Evolutionary conservation across 2,113 vertebrate species (phyloP), one percentile per base, ranked within the genome.

Genomic region (Xiphias gladius): DNA sequence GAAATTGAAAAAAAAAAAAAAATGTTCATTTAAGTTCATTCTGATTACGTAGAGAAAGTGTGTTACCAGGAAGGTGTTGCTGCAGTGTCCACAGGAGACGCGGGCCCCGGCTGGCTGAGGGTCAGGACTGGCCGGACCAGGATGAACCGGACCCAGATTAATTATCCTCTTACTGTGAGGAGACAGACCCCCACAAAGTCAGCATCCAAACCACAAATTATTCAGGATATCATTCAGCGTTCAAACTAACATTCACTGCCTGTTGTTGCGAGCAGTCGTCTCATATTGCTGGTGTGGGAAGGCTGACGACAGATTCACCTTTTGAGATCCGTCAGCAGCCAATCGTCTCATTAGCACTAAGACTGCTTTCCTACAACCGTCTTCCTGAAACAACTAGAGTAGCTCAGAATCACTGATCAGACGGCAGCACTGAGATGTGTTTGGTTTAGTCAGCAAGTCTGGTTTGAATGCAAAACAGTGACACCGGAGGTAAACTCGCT

Each of bases 11-110:
- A n/a, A n/a, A n/a, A n/a, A n/a, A n/a, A n/a, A n/a, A n/a, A n/a
- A n/a, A n/a, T n/a, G n/a, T n/a, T n/a, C 22, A 55, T 39, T 39
- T 39, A 2, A 39, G 19, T 50, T 50, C 20, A 1, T 2, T 50
- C 48, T 50, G 6, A 20, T 20, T 55, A 11, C n/a, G 22, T 2
- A 9, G 22, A 54, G 24, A 50, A 68, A 3, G 55, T 16, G 39
- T 9, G 7, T 30, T 91, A 92, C 91, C 97, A 98, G 93, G 90
- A 98, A 98, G 61, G 96, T 97, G 93, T 97, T 97, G 91, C 95
- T 97, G 96, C 97, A 98, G 90, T 98, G 97, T 88, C 97, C 97
- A 80, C 97, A 98, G 89, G 96, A 97, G 90, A 98, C 97, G 2
- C 97, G 90, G 74, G 96, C 97, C 76, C 97, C 97, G 2, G 95